Evolutionary conservation across 2,888 invertebrate species (phyloP), one percentile per base, ranked within the genome.

Genomic region (Herminia tarsipennalis): DNA sequence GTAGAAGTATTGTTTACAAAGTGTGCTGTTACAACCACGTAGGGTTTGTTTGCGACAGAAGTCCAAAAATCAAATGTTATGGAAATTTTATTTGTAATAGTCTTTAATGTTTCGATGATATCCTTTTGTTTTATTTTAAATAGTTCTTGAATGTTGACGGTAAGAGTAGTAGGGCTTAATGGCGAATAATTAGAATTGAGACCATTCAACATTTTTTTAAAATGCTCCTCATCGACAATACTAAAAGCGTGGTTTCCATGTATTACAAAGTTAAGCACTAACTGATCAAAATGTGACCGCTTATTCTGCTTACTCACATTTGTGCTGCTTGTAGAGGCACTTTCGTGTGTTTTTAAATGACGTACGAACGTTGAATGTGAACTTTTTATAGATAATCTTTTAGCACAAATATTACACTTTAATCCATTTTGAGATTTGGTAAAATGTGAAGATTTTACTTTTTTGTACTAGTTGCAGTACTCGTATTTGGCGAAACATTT

Each of bases 11-110:
- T 36, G 17, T 24, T 20, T 18, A 36, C 22, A 27, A 43, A 49
- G 22, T 43, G 49, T 35, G 49, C 47, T 18, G 43, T 43, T 12
- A 40, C 35, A 21, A 43, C 43, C 24, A 49, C 35, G 21, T 48
- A 42, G 8, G 50, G 50, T 40, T 50, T 50, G 29, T 50, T 50
- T 22, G 44, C 40, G 14, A 44, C 28, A 22, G 44, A 40, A 20
- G 44, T 50, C 44, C 40, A 44, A 22, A 44, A 51, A 18, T 46
- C 51, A 36, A 51, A 42, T 32, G 46, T 46, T 10, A 46, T 16
- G 30, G 41, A 29, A 39, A 49, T 21, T 35, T 34, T 41, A 30
- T 36, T 37, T 34, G 34, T 37, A 42, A 38, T 33, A 18, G 33
- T 37, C 32, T 36, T 41, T 25, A 41, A 32, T 22, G 27, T 33